Base-by-base conservation (phyloP, 1,140 invertebrate species). In the Tetranychus cinnabarinus region DNA sequence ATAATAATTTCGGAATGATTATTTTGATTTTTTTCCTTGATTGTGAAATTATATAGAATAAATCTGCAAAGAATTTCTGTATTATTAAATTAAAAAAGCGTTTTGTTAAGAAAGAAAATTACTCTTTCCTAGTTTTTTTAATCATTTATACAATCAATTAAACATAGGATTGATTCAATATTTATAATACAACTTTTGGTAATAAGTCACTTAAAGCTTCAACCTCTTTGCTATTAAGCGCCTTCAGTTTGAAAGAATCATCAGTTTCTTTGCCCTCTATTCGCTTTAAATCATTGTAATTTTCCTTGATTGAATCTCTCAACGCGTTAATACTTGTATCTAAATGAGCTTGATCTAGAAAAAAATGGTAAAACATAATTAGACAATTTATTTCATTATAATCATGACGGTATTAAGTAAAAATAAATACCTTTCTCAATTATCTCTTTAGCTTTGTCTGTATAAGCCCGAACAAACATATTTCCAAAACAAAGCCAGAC, bases 401-500 rank as follows among this genome's bases (percentile, higher is more conserved):
- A 23, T 23, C 23, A 23, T 23, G 23, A 23, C 23, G 23, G 23
- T 23, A 23, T 23, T 23, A 23, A 35, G 2, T 46, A 15, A 5
- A 39, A 13, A 56, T 13, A 3, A 36, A 39, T 60, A 64, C 63
- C 63, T 60, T 60, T 58, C 46, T 62, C 54, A 34, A 64, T 56
- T 36, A 64, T 62, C 6, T 23, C 36, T 42, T 61, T 39, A 15
- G 59, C 64, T 45, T 61, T 65, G 45, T 13, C n/a, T 47, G 34
- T 65, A 15, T 50, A 47, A 33, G 59, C 61, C 61, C 61, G 62
- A 48, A 65, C 62, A 45, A 65, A 65, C 62, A 65, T 63, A 48
- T 65, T 65, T 47, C 61, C 64, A 60, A 59, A 63, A 45, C 56
- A 63, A 39, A 65, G 37, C 61, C 64, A 65, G 4, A 61, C 62